These are phyloP conservation scores for Galemys pyrenaicus DNA, from an alignment of 2,113 vertebrate species.

Conservation along the genomic window DNA sequence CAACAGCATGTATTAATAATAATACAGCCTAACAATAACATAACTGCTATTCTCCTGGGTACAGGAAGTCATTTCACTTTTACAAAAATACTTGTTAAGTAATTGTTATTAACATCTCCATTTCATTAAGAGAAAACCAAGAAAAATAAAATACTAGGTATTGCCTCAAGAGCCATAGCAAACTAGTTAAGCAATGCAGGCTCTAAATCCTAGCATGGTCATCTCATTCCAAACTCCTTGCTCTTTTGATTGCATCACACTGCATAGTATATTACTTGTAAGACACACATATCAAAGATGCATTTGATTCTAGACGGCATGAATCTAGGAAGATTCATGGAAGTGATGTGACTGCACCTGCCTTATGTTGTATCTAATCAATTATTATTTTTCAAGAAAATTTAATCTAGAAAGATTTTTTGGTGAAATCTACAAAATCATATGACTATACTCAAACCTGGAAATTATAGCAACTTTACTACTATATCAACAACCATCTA, in stretches of 20 bases:
- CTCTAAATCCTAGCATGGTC: background rate
- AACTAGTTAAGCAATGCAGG: background rate
- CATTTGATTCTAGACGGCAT: background rate
- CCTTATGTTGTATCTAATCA: background rate
- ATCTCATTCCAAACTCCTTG: background rate
- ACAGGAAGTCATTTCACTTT: background rate
- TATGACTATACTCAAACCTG: background rate
- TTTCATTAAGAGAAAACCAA: background rate
- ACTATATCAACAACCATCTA: background rate
- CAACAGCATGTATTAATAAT: background rate
- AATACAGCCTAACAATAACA: background rate
- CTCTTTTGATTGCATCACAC: background rate
- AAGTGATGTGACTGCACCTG: background rate
- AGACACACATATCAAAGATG: background rate
- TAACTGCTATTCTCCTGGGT: background rate
- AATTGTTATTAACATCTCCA: background rate
- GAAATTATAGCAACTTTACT: background rate
- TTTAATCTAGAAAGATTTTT: background rate
- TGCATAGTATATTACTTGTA: background rate
- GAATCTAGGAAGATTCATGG: background rate
- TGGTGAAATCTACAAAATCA: background rate
- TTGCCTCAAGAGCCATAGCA: background rate
- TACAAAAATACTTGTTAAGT: background rate
- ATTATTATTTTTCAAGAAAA: background rate
- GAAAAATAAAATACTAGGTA: background rate